Conservation (phyloP, 92 coral and sea anemone genomes). For the Palythoa heliodiscus region DNA sequence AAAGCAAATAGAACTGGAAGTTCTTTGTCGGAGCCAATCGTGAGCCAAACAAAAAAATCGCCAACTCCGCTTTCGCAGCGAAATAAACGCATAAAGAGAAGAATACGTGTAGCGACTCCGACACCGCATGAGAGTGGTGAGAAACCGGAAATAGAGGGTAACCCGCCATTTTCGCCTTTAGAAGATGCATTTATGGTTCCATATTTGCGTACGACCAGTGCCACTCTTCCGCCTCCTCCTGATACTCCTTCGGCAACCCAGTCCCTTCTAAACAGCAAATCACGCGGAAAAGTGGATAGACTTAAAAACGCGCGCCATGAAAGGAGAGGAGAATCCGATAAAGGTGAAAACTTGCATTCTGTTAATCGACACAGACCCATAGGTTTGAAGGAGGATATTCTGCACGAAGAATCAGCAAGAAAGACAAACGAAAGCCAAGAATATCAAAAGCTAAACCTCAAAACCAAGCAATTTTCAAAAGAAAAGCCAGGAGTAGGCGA, state of each 20-base stretch:
- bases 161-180: conserved; percentile 43
- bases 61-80: conserved; percentile 45
- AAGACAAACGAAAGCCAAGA: not conserved
- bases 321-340: conserved; percentile 20
- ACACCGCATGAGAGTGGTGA: conserved; percentile 34
- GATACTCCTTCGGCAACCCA: conserved; percentile 54
- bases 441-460: not conserved
- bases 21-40: conserved; percentile 62
- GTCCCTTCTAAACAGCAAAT: not conserved
- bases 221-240: conserved; percentile 70
- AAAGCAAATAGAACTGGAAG: conserved; percentile 52
- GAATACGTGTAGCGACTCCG: conserved; percentile 16
- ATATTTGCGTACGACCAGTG: conserved; percentile 80
- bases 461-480: conserved; percentile 17
- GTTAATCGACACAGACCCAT: conserved; percentile 10
- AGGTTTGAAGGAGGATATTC: not conserved
- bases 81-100: conserved; percentile 24
- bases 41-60: conserved; percentile 28
- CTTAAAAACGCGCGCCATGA: conserved; percentile 25
- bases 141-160: conserved; percentile 26
- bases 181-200: conserved; percentile 88
- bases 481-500: not conserved
- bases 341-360: conserved; percentile 25
- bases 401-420: conserved; percentile 8
- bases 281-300: conserved; percentile 17